A percentile compares a stretch with the other conserved stretches of the same genome.
Conservation (phyloP, 1,140 invertebrate species). For the Hylyphantes graminicola region DNA sequence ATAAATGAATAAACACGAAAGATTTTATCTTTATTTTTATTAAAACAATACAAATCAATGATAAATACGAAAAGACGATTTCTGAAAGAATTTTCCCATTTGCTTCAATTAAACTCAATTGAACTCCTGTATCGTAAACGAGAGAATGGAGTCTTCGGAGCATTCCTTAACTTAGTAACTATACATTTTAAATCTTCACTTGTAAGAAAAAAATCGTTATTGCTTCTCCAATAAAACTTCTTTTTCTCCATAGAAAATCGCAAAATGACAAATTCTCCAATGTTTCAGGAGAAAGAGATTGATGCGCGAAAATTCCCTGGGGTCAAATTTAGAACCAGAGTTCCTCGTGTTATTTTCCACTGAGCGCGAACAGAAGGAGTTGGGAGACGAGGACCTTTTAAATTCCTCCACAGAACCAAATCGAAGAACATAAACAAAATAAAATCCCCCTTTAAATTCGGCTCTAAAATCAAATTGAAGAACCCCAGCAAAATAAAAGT, state of each 20-base stretch:
- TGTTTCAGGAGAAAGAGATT: conserved; percentile 44
- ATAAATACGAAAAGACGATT: too few relatives aligned
- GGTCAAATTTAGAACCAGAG: conserved; percentile 49
- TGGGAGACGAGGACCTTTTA: not conserved
- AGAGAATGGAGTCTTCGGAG: not conserved
- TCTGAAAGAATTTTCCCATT: too few relatives aligned
- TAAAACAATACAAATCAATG: too few relatives aligned
- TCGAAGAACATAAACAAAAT: not conserved
- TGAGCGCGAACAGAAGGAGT: conserved; percentile 15
- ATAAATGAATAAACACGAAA: too few relatives aligned
- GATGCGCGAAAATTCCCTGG: conserved; percentile 30
- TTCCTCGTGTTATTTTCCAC: conserved; percentile 34
- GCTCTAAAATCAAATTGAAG: conserved; percentile 31
- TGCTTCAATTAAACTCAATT: too few relatives aligned
- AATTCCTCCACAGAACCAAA: conserved; percentile 3
- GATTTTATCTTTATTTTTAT: too few relatives aligned
- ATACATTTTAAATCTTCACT: not conserved
- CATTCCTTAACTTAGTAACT: not conserved
- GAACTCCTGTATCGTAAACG: not conserved
- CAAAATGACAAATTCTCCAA: conserved; percentile 53
- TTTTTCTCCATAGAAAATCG: conserved; percentile 28
- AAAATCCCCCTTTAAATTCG: conserved; percentile 23
- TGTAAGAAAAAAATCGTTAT: conserved; percentile 20
- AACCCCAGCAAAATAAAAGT: conserved; percentile 46
- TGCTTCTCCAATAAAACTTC: conserved; percentile 27